Conservation (phyloP, 2,113 vertebrate genomes). For the Ammodytes marinus region DNA sequence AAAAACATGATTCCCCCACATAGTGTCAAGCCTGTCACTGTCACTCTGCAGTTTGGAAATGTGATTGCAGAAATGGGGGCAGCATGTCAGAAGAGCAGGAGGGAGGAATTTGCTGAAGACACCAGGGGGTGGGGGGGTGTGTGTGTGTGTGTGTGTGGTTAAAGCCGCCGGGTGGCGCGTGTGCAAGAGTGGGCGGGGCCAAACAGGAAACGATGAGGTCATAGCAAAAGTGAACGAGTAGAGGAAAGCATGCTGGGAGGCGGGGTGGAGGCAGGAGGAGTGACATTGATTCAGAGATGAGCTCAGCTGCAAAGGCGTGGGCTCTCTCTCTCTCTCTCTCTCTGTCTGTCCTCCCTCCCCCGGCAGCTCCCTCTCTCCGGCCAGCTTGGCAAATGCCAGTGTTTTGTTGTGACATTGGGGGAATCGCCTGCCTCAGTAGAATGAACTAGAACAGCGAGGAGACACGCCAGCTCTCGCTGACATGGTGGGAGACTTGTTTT, state of each 20-base stretch:
- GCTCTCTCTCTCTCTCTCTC: conserved; percentile 24
- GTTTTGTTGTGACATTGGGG: conserved; percentile 74
- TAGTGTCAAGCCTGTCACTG: not conserved
- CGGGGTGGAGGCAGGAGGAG: conserved; percentile 44
- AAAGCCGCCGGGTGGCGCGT: conserved; percentile 43
- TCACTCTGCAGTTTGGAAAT: conserved; percentile 24
- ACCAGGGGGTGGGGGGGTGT: conserved; percentile 15
- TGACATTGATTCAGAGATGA: conserved; percentile 81
- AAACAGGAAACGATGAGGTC: conserved; percentile 83
- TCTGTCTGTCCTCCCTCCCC: conserved; percentile 20
- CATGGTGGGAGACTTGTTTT: conserved; percentile 86
- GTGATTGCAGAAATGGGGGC: conserved; percentile 24
- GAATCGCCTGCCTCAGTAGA: conserved; percentile 59
- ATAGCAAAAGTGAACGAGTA: conserved; percentile 65
- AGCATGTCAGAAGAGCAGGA: conserved; percentile 16
- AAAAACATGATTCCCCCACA: not conserved
- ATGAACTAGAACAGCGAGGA: conserved; percentile 72
- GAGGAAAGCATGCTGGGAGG: conserved; percentile 27
- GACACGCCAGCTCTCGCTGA: conserved; percentile 63
- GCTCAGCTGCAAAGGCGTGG: conserved; percentile 81
- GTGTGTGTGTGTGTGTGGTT: conserved; percentile 10
- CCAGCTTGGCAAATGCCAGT: conserved; percentile 55
- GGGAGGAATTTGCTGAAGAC: conserved; percentile 43
- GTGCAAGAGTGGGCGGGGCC: conserved; percentile 64
- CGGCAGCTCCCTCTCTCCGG: conserved; percentile 43